phyloP scores from a whole-genome alignment of 2,888 invertebrate species.

The Amphipyra tragopoginis region DNA sequence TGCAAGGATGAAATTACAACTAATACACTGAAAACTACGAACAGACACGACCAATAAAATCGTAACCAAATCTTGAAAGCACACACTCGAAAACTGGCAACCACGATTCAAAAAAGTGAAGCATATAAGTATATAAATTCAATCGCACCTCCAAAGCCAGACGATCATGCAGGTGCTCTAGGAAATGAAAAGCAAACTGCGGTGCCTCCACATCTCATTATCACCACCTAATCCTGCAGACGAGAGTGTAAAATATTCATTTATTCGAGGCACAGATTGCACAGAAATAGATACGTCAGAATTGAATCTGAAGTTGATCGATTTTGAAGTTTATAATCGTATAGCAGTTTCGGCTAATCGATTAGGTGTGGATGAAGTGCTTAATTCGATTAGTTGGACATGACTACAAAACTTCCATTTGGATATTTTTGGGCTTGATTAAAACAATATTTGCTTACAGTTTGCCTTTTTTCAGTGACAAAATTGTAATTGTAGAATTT shows the following conservation, averaged over 20 bases:
- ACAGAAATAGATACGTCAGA: conserved; percentile 50
- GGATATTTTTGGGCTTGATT: too few species aligned
- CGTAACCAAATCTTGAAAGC: not conserved
- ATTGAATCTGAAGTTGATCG: conserved; percentile 29
- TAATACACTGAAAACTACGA: not conserved
- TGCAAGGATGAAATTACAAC: too few species aligned
- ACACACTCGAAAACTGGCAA: not conserved
- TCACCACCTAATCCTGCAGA: conserved; percentile 71
- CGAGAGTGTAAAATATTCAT: conserved; percentile 69
- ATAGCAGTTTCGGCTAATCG: conserved; percentile 8
- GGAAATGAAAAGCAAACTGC: conserved; percentile 79
- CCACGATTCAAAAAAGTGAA: conserved; percentile 18
- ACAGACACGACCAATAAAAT: not conserved
- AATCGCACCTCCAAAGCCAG: conserved; percentile 63
- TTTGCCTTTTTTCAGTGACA: too few species aligned
- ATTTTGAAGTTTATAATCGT: conserved; percentile 16
- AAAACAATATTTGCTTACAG: too few species aligned
- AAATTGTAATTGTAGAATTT: too few species aligned
- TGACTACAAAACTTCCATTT: not conserved
- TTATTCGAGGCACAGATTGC: conserved; percentile 49
- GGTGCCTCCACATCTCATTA: conserved; percentile 70
- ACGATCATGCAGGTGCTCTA: conserved; percentile 60
- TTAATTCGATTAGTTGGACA: not conserved
- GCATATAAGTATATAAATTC: conserved; percentile 35
- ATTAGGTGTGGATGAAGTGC: not conserved